These are phyloP conservation scores for Holacanthus passer DNA, from an alignment of 2,113 vertebrate species.

Conservation along the genomic window DNA sequence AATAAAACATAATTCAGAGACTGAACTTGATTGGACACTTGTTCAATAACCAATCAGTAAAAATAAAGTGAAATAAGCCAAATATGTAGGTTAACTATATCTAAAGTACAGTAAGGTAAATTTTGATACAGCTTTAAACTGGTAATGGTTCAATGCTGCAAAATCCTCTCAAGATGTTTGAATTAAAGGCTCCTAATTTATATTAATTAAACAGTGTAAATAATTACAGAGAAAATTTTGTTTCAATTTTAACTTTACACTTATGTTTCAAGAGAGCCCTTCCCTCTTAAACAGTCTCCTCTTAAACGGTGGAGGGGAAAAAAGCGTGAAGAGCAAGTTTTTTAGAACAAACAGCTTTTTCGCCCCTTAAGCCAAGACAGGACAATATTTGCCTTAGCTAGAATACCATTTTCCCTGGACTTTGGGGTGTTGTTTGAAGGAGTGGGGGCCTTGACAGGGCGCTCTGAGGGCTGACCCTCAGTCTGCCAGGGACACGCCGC, in stretches of 20 bases:
- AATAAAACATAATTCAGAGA: background rate
- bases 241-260: slow-evolving; percentile 1
- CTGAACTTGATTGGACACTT: background rate
- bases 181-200: slow-evolving; percentile 18
- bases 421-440: slow-evolving; percentile 92
- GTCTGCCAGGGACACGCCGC: slow-evolving; percentile 83
- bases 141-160: background rate
- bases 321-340: slow-evolving; percentile 83
- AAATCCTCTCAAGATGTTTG: background rate
- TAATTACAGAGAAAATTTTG: slow-evolving; percentile 8
- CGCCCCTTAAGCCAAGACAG: slow-evolving; percentile 90
- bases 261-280: slow-evolving; percentile 1
- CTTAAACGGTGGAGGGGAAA: slow-evolving; percentile 1
- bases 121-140: background rate
- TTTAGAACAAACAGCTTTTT: slow-evolving; percentile 90
- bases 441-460: slow-evolving; percentile 89
- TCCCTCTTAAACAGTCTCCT: slow-evolving; percentile 5
- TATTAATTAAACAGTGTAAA: slow-evolving; percentile 5
- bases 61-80: background rate
- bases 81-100: background rate
- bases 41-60: background rate
- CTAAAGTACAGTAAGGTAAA: background rate
- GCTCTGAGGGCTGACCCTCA: slow-evolving; percentile 91
- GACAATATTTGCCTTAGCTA: slow-evolving; percentile 97
- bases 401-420: slow-evolving; percentile 96